Conservation (phyloP, 1,140 invertebrate species). For the Bombyx mandarina region DNA sequence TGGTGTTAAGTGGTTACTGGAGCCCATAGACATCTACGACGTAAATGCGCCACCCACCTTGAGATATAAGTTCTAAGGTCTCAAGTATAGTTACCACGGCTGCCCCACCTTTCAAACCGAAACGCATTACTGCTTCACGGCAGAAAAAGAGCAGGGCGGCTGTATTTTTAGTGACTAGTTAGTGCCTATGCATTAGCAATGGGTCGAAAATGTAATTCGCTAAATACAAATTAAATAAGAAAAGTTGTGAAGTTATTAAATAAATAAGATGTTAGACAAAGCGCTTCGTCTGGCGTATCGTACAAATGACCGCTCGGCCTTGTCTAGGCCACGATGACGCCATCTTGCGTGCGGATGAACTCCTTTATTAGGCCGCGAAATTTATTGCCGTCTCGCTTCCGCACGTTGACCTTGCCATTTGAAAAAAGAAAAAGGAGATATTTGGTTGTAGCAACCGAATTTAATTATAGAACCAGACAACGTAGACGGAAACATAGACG, state of each 20-base stretch:
- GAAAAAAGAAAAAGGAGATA: slow-evolving; percentile 26
- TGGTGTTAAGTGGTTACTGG: no score
- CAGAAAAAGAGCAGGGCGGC: no score
- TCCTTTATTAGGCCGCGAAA: slow-evolving; percentile 52
- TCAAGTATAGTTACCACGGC: no score
- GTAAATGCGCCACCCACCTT: no score
- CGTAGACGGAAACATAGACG: slow-evolving; percentile 9
- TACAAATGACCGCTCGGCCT: slow-evolving; percentile 65
- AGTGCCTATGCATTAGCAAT: not conserved
- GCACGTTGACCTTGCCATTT: slow-evolving; percentile 12
- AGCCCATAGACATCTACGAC: no score
- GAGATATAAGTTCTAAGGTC: no score
- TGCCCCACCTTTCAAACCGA: no score
- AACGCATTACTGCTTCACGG: no score
- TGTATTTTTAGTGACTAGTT: not conserved
- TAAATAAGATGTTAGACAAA: slow-evolving; percentile 37
- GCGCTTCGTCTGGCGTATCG: slow-evolving; percentile 50
- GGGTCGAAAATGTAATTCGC: not conserved
- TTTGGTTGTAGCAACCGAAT: slow-evolving; percentile 17
- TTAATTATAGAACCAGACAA: slow-evolving; percentile 31
- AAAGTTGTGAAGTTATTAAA: slow-evolving; percentile 18
- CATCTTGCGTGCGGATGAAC: slow-evolving; percentile 54
- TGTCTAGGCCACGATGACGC: slow-evolving; percentile 68
- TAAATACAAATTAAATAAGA: not conserved
- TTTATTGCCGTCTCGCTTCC: slow-evolving; percentile 36